Conservation (phyloP, 2,888 invertebrate genomes). For the Epinotia brunnichana region DNA sequence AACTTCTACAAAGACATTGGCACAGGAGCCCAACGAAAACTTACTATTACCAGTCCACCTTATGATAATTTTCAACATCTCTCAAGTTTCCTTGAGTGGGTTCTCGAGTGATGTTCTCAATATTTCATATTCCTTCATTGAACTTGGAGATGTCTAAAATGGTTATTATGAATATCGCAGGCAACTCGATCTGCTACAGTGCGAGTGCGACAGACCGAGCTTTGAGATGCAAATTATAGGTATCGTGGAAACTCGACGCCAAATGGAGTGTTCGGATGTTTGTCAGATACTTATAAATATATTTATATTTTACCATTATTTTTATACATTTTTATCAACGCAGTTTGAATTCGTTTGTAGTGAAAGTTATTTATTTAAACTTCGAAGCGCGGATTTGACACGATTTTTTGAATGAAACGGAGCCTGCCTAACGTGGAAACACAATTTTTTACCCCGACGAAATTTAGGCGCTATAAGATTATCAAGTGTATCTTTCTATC, state of each 20-base stretch:
- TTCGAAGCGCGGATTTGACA: background rate
- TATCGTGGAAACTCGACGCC: slow-evolving; percentile 28
- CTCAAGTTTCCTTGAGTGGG: slow-evolving; percentile 5
- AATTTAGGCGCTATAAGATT: no score
- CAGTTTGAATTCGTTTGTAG: background rate
- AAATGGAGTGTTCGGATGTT: slow-evolving; percentile 37
- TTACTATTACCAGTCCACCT: background rate
- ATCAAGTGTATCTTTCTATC: no score
- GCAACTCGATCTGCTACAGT: slow-evolving; percentile 20
- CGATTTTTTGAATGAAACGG: background rate
- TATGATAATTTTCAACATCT: slow-evolving; percentile 16
- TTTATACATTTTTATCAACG: background rate
- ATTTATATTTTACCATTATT: background rate
- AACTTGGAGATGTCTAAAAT: slow-evolving; percentile 39
- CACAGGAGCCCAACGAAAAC: background rate
- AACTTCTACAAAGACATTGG: background rate
- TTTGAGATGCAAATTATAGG: slow-evolving; percentile 42
- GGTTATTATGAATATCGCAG: slow-evolving; percentile 40
- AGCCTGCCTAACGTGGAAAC: no score
- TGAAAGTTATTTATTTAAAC: background rate
- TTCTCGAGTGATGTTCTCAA: slow-evolving; percentile 27
- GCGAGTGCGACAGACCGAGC: slow-evolving; percentile 25
- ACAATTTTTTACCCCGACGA: no score
- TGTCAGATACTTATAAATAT: slow-evolving; percentile 1
- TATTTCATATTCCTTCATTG: slow-evolving; percentile 39